These are phyloP conservation scores for Amphimallon solstitiale DNA, from an alignment of 2,888 invertebrate species.

Conservation along the genomic window DNA sequence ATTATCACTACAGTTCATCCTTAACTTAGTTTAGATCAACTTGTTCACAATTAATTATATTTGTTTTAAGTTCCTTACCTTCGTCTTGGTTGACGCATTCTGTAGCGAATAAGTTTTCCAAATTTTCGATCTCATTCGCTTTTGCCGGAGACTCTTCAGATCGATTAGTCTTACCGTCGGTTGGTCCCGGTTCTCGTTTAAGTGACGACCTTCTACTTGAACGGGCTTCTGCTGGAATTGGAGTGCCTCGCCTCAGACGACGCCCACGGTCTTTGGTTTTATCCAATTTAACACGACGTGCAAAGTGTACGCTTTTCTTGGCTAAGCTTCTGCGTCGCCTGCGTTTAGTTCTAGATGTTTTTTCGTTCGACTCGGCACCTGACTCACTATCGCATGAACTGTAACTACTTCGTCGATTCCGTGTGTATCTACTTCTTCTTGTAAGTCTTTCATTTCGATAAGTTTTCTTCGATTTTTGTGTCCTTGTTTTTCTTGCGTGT, in stretches of 20 bases:
- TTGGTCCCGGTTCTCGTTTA: neutral
- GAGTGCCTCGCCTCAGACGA: neutral
- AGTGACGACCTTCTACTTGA: neutral
- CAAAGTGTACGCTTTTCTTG: neutral
- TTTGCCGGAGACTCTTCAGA: neutral
- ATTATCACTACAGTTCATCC: too few relatives aligned
- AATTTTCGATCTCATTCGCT: neutral
- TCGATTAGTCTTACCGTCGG: neutral
- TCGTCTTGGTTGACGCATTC: neutral
- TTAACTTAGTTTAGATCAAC: too few relatives aligned
- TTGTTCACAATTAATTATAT: too few relatives aligned
- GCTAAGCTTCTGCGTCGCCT: conserved; percentile 34
- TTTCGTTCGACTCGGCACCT: neutral
- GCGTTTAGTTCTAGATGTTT: conserved; percentile 24
- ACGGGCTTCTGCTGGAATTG: neutral
- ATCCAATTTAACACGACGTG: neutral
- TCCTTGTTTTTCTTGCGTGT: neutral
- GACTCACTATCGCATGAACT: neutral
- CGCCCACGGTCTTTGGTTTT: neutral
- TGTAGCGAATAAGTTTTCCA: neutral
- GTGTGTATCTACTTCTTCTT: neutral
- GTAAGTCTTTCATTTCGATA: neutral
- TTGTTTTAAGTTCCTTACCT: neutral
- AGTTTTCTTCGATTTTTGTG: too few relatives aligned
- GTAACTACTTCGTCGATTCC: neutral